A percentile compares a stretch with the other conserved stretches of the same genome.
Evolutionary conservation across 1,140 invertebrate genomes (phyloP).

Genomic region (Portunus trituberculatus): DNA sequence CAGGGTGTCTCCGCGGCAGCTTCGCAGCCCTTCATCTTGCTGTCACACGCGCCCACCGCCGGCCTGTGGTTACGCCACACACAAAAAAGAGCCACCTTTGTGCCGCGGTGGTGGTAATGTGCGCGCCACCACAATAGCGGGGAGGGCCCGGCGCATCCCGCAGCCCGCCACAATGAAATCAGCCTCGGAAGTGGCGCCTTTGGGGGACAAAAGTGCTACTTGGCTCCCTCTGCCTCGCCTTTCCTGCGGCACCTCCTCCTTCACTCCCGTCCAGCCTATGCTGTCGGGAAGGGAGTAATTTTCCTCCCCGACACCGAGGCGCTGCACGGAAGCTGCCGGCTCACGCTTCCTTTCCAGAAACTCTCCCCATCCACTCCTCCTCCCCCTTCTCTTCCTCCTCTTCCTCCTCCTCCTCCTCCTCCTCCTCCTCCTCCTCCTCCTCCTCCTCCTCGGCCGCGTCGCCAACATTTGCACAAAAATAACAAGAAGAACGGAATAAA

Average conservation of each 20-base stretch:
- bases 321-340: no score
- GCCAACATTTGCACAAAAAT: background rate
- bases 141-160: background rate
- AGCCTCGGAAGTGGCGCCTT: background rate
- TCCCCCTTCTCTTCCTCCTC: no score
- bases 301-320: no score
- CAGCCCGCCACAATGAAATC: background rate
- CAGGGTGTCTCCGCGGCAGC: no score
- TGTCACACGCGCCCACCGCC: constrained; percentile 15
- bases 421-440: no score
- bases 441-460: background rate
- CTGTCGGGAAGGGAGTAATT: background rate
- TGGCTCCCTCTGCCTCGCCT: background rate
- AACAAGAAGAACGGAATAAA: background rate
- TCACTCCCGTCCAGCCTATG: background rate
- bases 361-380: no score
- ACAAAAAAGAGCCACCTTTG: background rate
- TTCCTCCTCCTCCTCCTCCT: background rate
- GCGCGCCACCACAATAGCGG: background rate
- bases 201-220: background rate
- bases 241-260: background rate
- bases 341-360: no score
- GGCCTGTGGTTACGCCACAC: background rate
- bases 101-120: background rate
- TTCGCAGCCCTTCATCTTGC: background rate